phyloP scores from a whole-genome alignment of 1,140 invertebrate genomes.

The Drosophila funebris region DNA sequence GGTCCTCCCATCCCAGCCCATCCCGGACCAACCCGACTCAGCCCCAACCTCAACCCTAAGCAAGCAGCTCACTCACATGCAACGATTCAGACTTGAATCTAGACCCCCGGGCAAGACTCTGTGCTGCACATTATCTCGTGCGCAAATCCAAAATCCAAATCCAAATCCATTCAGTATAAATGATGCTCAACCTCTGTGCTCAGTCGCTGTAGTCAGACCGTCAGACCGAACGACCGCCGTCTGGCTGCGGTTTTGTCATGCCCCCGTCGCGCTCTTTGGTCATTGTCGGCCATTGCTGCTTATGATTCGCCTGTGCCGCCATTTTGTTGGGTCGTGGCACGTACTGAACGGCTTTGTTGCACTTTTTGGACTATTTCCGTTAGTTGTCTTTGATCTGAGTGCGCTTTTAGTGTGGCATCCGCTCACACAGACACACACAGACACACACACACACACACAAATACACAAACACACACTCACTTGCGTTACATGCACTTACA shows the following conservation, averaged over 20 bases:
- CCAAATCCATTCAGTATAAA: constrained; percentile 82
- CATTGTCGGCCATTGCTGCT: constrained; percentile 73
- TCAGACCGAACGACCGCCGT: constrained; percentile 34
- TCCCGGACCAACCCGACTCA: background rate
- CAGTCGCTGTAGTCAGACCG: background rate
- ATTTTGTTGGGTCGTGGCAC: constrained; percentile 70
- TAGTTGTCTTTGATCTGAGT: constrained; percentile 78
- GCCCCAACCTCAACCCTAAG: background rate
- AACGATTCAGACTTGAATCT: constrained; percentile 21
- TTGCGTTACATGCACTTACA: background rate
- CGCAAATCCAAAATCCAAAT: constrained; percentile 75
- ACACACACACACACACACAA: constrained; percentile 23
- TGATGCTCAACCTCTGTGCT: constrained; percentile 44
- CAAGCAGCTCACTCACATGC: constrained; percentile 48
- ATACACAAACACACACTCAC: constrained; percentile 24
- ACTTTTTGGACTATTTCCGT: constrained; percentile 64
- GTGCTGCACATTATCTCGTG: constrained; percentile 75
- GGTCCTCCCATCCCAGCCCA: no score
- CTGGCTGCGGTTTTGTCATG: constrained; percentile 68
- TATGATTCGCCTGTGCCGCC: constrained; percentile 74
- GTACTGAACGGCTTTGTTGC: constrained; percentile 54
- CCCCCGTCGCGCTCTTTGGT: constrained; percentile 54
- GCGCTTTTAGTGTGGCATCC: constrained; percentile 76
- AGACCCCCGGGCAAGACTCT: constrained; percentile 2
- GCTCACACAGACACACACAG: constrained; percentile 45